These are phyloP conservation scores for Pseudomyrmex concolor DNA, from an alignment of 1,140 invertebrate species.

Conservation along the genomic window DNA sequence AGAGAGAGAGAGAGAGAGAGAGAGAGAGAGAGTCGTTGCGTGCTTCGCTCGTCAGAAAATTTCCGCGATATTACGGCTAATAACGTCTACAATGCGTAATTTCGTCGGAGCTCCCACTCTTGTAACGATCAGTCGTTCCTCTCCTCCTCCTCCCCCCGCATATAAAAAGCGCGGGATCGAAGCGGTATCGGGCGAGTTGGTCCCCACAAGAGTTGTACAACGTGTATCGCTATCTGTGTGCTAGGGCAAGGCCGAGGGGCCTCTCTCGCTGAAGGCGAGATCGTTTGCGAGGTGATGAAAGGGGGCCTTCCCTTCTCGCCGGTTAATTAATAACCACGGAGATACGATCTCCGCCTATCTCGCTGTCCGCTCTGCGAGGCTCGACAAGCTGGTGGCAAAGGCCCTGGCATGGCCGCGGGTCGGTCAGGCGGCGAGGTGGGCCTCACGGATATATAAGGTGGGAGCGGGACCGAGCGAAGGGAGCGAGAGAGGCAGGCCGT, in stretches of 20 bases:
- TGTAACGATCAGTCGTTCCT: conserved; percentile 2
- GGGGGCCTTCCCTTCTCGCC: conserved; percentile 82
- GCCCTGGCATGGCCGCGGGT: conserved; percentile 71
- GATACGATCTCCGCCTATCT: conserved; percentile 84
- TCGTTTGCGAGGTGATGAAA: conserved; percentile 83
- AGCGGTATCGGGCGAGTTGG: neutral
- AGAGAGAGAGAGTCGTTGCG: neutral
- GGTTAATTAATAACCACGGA: conserved; percentile 84
- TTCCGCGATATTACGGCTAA: neutral
- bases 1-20: too few species aligned
- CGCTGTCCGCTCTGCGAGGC: conserved; percentile 71
- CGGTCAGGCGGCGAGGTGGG: conserved; percentile 65
- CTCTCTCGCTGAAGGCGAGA: conserved; percentile 70
- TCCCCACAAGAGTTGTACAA: neutral
- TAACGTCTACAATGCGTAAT: neutral
- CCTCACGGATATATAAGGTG: conserved; percentile 30
- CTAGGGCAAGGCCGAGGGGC: conserved; percentile 53
- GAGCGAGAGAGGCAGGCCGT: conserved; percentile 8
- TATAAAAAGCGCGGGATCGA: neutral
- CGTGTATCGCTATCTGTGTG: conserved; percentile 15
- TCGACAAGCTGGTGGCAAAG: conserved; percentile 80
- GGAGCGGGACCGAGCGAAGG: conserved; percentile 25
- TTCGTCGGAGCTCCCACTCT: neutral
- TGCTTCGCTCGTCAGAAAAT: neutral
- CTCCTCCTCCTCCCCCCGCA: too few species aligned